Conservation (phyloP, 23 tunicate species). For the Oikopleura albicans region DNA sequence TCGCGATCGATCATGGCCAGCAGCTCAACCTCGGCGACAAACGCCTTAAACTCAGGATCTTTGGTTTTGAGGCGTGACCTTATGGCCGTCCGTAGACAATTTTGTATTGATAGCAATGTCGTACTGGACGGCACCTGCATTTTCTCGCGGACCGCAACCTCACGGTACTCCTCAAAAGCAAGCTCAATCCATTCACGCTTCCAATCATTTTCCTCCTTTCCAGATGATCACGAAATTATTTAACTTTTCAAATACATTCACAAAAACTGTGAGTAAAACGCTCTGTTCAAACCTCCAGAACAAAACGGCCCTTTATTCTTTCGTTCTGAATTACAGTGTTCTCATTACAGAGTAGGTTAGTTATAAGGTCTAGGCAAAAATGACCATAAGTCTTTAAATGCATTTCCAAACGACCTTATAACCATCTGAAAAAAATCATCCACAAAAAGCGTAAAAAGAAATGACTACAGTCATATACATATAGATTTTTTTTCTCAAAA, state of each 20-base stretch:
- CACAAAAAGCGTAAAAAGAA: too few relatives aligned
- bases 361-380: too few relatives aligned
- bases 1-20: not conserved
- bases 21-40: not conserved
- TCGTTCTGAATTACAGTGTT: too few relatives aligned
- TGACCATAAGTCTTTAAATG: too few relatives aligned
- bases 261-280: not conserved
- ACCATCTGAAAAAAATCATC: too few relatives aligned
- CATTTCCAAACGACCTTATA: too few relatives aligned
- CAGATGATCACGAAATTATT: too few relatives aligned
- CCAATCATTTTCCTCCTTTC: not conserved
- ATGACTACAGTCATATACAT: too few relatives aligned
- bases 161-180: not conserved
- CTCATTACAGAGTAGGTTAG: too few relatives aligned
- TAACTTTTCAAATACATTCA: not conserved
- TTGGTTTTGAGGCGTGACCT: not conserved
- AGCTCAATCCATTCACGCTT: slow-evolving; percentile 4
- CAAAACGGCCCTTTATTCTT: too few relatives aligned
- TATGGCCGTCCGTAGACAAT: not conserved
- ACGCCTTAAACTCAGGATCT: not conserved
- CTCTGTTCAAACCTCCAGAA: too few relatives aligned
- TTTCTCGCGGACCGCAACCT: not conserved
- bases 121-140: not conserved
- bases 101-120: not conserved
- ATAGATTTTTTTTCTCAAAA: too few relatives aligned